Evolutionary conservation across 2,888 invertebrate species (phyloP), one percentile per base, ranked within the genome.

Genomic region (Diaperis boleti): DNA sequence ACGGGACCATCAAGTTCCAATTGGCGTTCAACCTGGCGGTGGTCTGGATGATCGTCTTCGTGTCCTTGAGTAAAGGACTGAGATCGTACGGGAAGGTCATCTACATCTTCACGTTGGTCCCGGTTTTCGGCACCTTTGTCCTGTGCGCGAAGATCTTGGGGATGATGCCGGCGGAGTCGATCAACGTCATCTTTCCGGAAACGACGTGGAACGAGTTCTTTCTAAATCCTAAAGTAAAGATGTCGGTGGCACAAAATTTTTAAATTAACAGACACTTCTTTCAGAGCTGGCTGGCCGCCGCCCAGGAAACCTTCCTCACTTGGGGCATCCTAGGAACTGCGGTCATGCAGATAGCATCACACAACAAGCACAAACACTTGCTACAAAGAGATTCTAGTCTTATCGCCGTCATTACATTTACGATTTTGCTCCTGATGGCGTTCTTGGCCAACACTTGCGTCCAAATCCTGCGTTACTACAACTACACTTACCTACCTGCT

Each of bases 21-120:
- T 88, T 94, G 66, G 93, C 94, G 1, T 94, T 95, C 82, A 94
- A 95, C 80, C 83, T 95, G 78, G 93, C 93, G 0, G 91, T 95
- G 2, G 90, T 95, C 14, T 96, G 95, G 95, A 90, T 93, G 86
- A 89, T 93, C 45, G 90, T 95, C 3, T 95, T 95, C 76, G 88
- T 95, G 14, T 89, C 92, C 39, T 85, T 95, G 14, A 94, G 94
- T 79, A 94, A 94, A 86, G 95, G 95, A 61, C 82, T 95, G 35
- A 87, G 92, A 71, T 92, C 92, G 0, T 92, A 92, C 72, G 92
- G 93, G 61, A 93, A 92, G 85, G 91, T 92, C 10, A 88, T 94
- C 5, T 91, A 92, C 81, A 87, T 91, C 64, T 87, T 95, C 73
- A 90, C 91, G 49, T 82, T 93, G 66, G 80, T 94, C 64, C 94